A percentile compares a stretch with the other conserved stretches of the same genome.
phyloP scores from a whole-genome alignment of 2,113 vertebrate species.

The Scalopus aquaticus region DNA sequence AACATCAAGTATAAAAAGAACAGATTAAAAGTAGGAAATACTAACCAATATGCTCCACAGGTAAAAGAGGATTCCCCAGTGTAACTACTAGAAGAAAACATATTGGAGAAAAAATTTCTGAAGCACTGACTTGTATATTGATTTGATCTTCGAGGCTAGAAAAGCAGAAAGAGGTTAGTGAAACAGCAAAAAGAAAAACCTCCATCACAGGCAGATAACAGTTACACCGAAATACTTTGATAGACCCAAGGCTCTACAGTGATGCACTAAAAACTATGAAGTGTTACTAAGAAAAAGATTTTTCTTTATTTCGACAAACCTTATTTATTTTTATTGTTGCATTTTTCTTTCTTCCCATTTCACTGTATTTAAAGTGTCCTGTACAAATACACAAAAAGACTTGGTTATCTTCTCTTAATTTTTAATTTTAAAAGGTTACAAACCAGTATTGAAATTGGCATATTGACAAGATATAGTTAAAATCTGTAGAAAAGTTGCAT shows the following conservation, averaged over 20 bases:
- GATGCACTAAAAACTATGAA: not conserved
- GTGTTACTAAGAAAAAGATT: slow-evolving; percentile 17
- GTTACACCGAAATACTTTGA: not conserved
- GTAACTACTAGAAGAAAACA: slow-evolving; percentile 71
- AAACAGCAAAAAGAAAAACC: slow-evolving; percentile 53
- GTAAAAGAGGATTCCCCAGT: slow-evolving; percentile 79
- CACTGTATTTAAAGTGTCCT: slow-evolving; percentile 86
- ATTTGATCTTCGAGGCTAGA: slow-evolving; percentile 84
- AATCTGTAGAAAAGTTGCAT: not conserved
- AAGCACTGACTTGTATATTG: slow-evolving; percentile 79
- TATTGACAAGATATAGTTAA: slow-evolving; percentile 18
- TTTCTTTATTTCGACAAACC: slow-evolving; percentile 85
- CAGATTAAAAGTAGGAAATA: slow-evolving; percentile 67
- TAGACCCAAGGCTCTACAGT: not conserved
- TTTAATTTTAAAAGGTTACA: slow-evolving; percentile 34
- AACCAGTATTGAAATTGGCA: not conserved
- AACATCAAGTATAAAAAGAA: not conserved
- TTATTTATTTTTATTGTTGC: slow-evolving; percentile 86
- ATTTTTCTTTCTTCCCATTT: slow-evolving; percentile 76
- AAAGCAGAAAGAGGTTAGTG: slow-evolving; percentile 63
- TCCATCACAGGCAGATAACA: not conserved
- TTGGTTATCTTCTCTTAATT: slow-evolving; percentile 49
- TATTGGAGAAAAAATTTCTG: slow-evolving; percentile 78
- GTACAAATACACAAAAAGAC: slow-evolving; percentile 65
- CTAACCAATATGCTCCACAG: slow-evolving; percentile 83